Conservation (phyloP, 2,113 vertebrate species). For the Puffinus mauretanicus region DNA sequence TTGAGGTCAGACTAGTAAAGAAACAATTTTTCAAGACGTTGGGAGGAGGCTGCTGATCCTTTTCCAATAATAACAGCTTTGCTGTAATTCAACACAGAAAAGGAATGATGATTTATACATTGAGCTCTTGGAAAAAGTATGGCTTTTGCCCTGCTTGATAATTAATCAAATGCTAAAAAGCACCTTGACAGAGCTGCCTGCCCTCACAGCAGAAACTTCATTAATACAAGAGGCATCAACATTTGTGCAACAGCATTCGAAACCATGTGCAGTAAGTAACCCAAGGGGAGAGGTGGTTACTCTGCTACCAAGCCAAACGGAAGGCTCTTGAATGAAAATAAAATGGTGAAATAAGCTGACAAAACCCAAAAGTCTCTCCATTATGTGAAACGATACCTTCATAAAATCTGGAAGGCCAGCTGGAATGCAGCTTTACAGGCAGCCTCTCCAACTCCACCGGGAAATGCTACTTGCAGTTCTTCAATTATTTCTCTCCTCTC, state of each 20-base stretch:
- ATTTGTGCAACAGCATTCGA: constrained; percentile 25
- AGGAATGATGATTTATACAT: constrained; percentile 39
- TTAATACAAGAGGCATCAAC: constrained; percentile 16
- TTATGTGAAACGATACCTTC: neutral
- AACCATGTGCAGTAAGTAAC: neutral
- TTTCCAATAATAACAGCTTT: neutral
- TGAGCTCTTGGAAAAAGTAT: neutral
- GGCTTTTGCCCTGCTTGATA: neutral
- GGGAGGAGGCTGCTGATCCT: neutral
- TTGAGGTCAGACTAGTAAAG: neutral
- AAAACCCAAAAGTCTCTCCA: neutral
- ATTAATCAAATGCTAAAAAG: constrained; percentile 57
- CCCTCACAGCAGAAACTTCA: constrained; percentile 15
- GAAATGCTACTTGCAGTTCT: neutral
- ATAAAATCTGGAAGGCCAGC: neutral
- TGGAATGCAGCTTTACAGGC: neutral
- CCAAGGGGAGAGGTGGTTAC: neutral
- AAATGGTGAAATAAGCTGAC: neutral
- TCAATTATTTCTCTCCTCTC: neutral
- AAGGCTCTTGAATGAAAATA: neutral
- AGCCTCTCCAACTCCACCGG: neutral
- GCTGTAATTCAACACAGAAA: neutral
- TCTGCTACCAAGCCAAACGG: neutral
- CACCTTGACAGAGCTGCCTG: constrained; percentile 9
- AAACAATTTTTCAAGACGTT: neutral